phyloP scores from a whole-genome alignment of 1,140 invertebrate species.

The Cheumatopsyche charites region DNA sequence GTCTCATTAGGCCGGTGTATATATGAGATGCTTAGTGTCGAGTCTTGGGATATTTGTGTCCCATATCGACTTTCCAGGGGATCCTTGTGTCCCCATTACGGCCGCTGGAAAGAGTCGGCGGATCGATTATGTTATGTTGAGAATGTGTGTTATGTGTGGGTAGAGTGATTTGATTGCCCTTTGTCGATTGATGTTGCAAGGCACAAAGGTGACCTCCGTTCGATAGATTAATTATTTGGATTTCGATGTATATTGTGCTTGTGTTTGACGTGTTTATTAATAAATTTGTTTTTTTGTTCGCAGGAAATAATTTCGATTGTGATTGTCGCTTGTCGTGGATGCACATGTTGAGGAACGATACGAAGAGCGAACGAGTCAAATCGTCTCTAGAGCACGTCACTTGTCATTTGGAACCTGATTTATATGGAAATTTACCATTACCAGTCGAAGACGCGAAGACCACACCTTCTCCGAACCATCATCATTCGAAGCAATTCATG shows the following conservation, averaged over 20 bases:
- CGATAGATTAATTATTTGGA: too few relatives aligned
- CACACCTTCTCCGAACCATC: constrained; percentile 53
- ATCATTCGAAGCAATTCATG: constrained; percentile 55
- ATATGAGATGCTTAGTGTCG: too few relatives aligned
- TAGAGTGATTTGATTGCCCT: too few relatives aligned
- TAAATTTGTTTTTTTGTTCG: constrained; percentile 50
- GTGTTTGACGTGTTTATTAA: neutral
- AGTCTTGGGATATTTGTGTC: too few relatives aligned
- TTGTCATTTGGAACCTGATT: constrained; percentile 67
- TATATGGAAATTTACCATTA: constrained; percentile 16
- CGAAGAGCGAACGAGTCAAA: constrained; percentile 69
- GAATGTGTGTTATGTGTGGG: neutral
- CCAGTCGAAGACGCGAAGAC: constrained; percentile 9
- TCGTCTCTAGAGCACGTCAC: constrained; percentile 69
- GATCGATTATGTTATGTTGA: too few relatives aligned
- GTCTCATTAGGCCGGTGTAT: too few relatives aligned
- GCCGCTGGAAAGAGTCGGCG: too few relatives aligned
- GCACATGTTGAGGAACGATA: constrained; percentile 73
- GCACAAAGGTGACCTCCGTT: too few relatives aligned
- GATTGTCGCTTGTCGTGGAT: constrained; percentile 80
- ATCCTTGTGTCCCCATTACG: too few relatives aligned
- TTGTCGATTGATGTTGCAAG: too few relatives aligned
- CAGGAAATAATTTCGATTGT: constrained; percentile 80
- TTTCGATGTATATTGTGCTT: too few relatives aligned
- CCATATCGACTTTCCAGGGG: too few relatives aligned